Base-by-base conservation (phyloP, 1,140 invertebrate genomes). In the Ooceraea biroi region DNA sequence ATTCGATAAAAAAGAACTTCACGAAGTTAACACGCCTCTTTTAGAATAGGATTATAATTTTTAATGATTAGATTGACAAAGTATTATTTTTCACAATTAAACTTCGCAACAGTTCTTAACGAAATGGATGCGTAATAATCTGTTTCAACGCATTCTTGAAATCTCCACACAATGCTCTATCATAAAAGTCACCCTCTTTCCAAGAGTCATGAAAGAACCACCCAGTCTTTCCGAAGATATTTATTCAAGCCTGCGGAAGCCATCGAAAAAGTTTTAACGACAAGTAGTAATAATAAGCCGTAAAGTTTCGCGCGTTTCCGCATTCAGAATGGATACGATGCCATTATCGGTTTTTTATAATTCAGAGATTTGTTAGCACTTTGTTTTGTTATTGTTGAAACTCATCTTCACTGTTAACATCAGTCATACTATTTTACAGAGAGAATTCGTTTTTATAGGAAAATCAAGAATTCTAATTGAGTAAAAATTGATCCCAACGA, bases 251-350 rank as follows among this genome's bases (percentile, higher is more conserved):
- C 84, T 7, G 17, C 14, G 50, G 80, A 74, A 58, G 82, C 73
- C 55, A 74, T 87, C 68, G 60, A 61, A 66, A 58, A 88, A 88
- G 85, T 88, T 88, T 87, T 88, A 88, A 88, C 78, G 85, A 86
- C 80, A 48, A 86, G 61, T 84, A 63, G 69, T 55, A 73, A 63
- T 71, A 80, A 86, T 84, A 85, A 65, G 84, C 78, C 65, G 60
- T 12, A 65, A 87, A 88, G 74, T 87, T 87, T 77, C 17, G 44
- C 52, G 36, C 52, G 7, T 30, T 85, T 86, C 57, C 61, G 57
- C 44, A 66, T 83, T 57, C 65, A 57, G 65, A 25, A 71, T 68
- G 58, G 83, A 80, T 69, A 22, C 74, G 55, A 61, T 66, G 57
- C 27, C 25, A 27, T 77, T 12, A 8, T 11, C n/a, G 30, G 65